Evolutionary conservation across 2,113 vertebrate genomes (phyloP), one percentile per base, ranked within the genome.

Genomic region (Megaceryle torquata): DNA sequence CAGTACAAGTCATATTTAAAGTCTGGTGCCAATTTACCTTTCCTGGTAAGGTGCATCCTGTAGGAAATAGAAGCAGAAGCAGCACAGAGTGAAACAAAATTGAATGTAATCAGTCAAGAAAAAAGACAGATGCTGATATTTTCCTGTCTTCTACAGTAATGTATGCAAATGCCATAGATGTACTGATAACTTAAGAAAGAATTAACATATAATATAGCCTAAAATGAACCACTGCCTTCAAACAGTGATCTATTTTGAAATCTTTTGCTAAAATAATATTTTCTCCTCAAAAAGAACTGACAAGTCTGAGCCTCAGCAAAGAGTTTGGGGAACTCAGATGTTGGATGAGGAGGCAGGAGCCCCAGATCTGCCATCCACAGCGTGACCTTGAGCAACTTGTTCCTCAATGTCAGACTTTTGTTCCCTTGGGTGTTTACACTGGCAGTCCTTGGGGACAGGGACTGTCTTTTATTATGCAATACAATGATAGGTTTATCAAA

Each of bases 71-170:
- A 79, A 61, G 53, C 44, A 68, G 57, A 46, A 92, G 13, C 9
- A 78, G 50, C 80, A 81, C 2, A 5, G 67, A 50, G 50, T 13
- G 28, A 70, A 81, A 92, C 7, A 2, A 70, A 81, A 86, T 65
- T 48, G 65, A 92, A 65, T 20, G 22, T 63, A 85, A 57, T 28
- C 88, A 83, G 69, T 74, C 86, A 92, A 88, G 76, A 85, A n/a
- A 69, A 93, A 65, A 88, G 14, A 35, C 46, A 89, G 82, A 69
- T 59, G 63, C 24, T 86, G 44, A 18, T 57, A 11, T 16, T 22
- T 57, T 71, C 39, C 53, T 57, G 51, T 56, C n/a, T 61, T 69
- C 41, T 65, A 61, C 31, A 77, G 26, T n/a, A 43, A 75, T 25
- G 9, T 31, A 28, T 53, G 68, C 64, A 78, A 81, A 41, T 10